Evolutionary conservation across 2,888 invertebrate genomes (phyloP).

Genomic region (Miltochrista miniata): DNA sequence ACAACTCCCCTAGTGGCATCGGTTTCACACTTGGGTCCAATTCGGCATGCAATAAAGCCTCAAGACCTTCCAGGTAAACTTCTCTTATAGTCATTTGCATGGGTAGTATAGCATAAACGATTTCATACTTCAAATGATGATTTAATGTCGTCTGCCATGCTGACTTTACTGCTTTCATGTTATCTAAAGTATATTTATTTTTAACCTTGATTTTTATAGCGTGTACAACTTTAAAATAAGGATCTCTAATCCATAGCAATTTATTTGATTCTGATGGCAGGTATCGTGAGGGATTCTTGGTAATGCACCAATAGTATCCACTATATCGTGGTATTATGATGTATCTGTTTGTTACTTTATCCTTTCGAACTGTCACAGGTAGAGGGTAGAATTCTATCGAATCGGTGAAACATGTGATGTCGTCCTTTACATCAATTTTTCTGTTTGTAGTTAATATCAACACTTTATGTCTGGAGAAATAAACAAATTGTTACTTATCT

Average conservation of each 20-base stretch:
- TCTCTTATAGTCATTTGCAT: conserved; percentile 51
- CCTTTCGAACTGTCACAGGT: conserved; percentile 44
- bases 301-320: conserved; percentile 76
- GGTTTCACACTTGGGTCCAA: conserved; percentile 53
- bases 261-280: conserved; percentile 58
- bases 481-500: too few species aligned
- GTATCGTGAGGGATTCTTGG: conserved; percentile 54
- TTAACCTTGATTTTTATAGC: conserved; percentile 55
- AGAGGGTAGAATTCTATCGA: conserved; percentile 56
- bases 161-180: conserved; percentile 32
- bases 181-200: conserved; percentile 37
- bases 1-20: conserved; percentile 53
- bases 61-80: conserved; percentile 56
- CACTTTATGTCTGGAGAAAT: conserved; percentile 56
- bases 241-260: conserved; percentile 57
- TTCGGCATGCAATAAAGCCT: conserved; percentile 57
- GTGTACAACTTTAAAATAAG: conserved; percentile 51
- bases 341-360: conserved; percentile 38
- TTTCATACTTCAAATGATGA: conserved; percentile 50
- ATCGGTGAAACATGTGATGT: conserved; percentile 70
- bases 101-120: conserved; percentile 44
- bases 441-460: conserved; percentile 52
- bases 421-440: conserved; percentile 37
- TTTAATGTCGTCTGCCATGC: conserved; percentile 57
- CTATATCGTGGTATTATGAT: conserved; percentile 53